phyloP scores from a whole-genome alignment of 2,113 vertebrate genomes.

The Leucopsar rothschildi region DNA sequence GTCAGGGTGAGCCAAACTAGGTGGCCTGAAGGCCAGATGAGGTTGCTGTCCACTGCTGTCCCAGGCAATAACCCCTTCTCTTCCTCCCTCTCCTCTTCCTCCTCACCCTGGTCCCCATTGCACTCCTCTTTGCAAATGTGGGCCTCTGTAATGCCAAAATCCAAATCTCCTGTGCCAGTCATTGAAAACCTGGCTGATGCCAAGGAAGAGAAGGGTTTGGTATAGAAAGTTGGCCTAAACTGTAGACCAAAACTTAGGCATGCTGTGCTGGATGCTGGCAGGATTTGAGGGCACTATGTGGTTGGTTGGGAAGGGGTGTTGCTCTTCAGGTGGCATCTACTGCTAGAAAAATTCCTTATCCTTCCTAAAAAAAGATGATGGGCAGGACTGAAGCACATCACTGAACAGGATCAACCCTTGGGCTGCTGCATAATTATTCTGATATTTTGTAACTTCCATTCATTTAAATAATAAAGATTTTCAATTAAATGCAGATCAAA shows the following conservation, averaged over 20 bases:
- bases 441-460: background rate
- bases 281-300: background rate
- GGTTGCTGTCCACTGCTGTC: background rate
- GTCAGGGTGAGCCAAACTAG: background rate
- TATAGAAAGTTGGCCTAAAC: background rate
- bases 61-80: background rate
- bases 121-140: accelerated
- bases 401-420: background rate
- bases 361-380: background rate
- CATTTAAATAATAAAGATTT: background rate
- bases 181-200: background rate
- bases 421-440: background rate
- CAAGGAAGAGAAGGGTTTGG: background rate
- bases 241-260: accelerated
- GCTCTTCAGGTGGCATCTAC: background rate
- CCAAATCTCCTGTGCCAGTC: background rate
- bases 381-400: background rate
- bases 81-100: background rate
- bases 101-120: background rate
- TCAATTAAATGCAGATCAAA: background rate
- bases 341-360: background rate
- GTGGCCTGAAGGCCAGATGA: background rate
- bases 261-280: background rate
- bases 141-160: background rate
- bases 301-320: background rate